Evolutionary conservation across 2,888 invertebrate genomes (phyloP).

Genomic region (Ophion ventricosus): DNA sequence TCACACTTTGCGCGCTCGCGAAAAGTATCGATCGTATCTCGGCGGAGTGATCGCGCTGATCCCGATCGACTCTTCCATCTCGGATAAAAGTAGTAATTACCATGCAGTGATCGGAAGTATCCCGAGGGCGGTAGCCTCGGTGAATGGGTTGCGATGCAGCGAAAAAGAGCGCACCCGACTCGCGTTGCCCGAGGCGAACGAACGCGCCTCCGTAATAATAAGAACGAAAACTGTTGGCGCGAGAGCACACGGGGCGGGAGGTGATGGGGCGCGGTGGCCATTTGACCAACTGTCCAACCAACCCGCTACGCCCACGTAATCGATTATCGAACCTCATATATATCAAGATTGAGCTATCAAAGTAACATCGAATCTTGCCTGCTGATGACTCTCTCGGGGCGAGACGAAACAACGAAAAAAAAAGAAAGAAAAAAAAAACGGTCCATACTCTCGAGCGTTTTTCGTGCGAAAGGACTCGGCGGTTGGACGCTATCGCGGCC

Average conservation of each 20-base stretch:
- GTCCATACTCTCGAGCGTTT: background rate
- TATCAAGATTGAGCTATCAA: slow-evolving; percentile 60
- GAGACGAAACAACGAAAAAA: background rate
- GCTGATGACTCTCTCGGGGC: slow-evolving; percentile 41
- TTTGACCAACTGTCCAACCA: slow-evolving; percentile 62
- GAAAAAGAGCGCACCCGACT: slow-evolving; percentile 37
- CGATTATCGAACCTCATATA: slow-evolving; percentile 53
- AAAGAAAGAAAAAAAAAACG: background rate
- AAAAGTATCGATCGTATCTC: slow-evolving; percentile 46
- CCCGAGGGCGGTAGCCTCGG: slow-evolving; percentile 67
- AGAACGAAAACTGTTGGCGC: slow-evolving; percentile 39
- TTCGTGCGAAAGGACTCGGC: too few relatives aligned
- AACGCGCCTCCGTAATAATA: slow-evolving; percentile 62
- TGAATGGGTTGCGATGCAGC: slow-evolving; percentile 9
- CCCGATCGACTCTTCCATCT: slow-evolving; percentile 21
- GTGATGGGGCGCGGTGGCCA: slow-evolving; percentile 52
- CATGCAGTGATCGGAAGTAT: slow-evolving; percentile 76
- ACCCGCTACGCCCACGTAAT: slow-evolving; percentile 63
- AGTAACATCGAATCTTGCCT: slow-evolving; percentile 57
- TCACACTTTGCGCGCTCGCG: too few relatives aligned
- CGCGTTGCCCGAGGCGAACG: slow-evolving; percentile 33
- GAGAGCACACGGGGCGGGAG: slow-evolving; percentile 20
- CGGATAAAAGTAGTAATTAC: slow-evolving; percentile 69
- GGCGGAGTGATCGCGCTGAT: slow-evolving; percentile 65
- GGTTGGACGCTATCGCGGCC: too few relatives aligned